Evolutionary conservation across 1,140 invertebrate species (phyloP).

Genomic region (Diorhabda sublineata): DNA sequence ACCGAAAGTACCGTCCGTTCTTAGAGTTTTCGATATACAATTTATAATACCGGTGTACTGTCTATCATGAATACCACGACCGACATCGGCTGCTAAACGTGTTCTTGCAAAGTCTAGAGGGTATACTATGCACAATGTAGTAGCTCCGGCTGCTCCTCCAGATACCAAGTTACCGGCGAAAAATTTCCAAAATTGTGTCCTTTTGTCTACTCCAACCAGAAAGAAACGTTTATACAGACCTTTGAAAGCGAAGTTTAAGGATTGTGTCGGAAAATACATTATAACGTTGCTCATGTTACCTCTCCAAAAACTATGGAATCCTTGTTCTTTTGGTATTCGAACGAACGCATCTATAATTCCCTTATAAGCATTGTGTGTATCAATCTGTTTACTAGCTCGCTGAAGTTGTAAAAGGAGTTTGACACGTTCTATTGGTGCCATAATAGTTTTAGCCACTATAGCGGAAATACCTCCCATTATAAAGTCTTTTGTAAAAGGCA

Average conservation of each 20-base stretch:
- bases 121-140: conserved; percentile 92
- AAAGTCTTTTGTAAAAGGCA: no score
- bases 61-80: conserved; percentile 66
- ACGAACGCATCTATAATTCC: conserved; percentile 83
- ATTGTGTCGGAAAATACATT: conserved; percentile 93
- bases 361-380: conserved; percentile 44
- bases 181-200: conserved; percentile 81
- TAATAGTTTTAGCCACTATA: no score
- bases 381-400: background rate
- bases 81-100: conserved; percentile 78
- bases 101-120: conserved; percentile 95
- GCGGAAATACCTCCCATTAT: no score
- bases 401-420: no score
- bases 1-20: conserved; percentile 74
- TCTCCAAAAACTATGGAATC: conserved; percentile 82
- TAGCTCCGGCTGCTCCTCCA: conserved; percentile 90
- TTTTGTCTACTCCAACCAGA: conserved; percentile 79
- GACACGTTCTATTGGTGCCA: no score
- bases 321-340: conserved; percentile 82
- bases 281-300: conserved; percentile 92
- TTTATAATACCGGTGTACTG: conserved; percentile 81
- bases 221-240: conserved; percentile 83
- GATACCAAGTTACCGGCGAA: conserved; percentile 85
- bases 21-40: conserved; percentile 79
- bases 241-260: conserved; percentile 94